Evolutionary conservation across 2,888 invertebrate species (phyloP).

Genomic region (Xanthorhoe designata): DNA sequence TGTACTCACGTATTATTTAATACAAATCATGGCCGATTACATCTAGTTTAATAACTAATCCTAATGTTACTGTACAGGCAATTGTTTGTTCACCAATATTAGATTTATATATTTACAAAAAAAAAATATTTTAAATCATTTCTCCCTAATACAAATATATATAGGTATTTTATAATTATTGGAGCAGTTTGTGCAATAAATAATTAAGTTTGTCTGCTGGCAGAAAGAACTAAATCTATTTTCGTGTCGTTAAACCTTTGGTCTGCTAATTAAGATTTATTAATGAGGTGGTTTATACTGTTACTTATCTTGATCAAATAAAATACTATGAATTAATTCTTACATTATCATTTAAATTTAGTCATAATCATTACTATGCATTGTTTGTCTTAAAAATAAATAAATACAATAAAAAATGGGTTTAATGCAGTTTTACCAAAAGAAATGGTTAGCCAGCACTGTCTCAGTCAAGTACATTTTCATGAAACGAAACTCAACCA

Average conservation of each 20-base stretch:
- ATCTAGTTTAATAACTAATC: slow-evolving; percentile 67
- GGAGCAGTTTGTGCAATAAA: slow-evolving; percentile 27
- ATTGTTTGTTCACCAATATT: slow-evolving; percentile 64
- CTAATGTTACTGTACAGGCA: slow-evolving; percentile 76
- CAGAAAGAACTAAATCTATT: slow-evolving; percentile 22
- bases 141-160: slow-evolving; percentile 51
- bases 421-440: slow-evolving; percentile 14
- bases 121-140: slow-evolving; percentile 52
- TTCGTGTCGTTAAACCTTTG: slow-evolving; percentile 23
- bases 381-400: neutral
- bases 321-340: neutral
- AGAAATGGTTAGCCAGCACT: neutral
- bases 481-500: neutral
- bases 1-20: slow-evolving; percentile 63
- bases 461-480: neutral
- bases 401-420: neutral
- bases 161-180: slow-evolving; percentile 42
- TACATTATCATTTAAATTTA: neutral
- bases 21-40: slow-evolving; percentile 73
- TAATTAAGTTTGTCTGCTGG: slow-evolving; percentile 12
- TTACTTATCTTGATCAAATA: neutral
- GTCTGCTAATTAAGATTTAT: slow-evolving; percentile 22
- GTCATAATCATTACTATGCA: neutral
- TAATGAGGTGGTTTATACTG: neutral
- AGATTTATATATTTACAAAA: slow-evolving; percentile 73